These are phyloP conservation scores for Folsomia manolachei DNA, from an alignment of 2,888 invertebrate genomes.

Conservation along the genomic window DNA sequence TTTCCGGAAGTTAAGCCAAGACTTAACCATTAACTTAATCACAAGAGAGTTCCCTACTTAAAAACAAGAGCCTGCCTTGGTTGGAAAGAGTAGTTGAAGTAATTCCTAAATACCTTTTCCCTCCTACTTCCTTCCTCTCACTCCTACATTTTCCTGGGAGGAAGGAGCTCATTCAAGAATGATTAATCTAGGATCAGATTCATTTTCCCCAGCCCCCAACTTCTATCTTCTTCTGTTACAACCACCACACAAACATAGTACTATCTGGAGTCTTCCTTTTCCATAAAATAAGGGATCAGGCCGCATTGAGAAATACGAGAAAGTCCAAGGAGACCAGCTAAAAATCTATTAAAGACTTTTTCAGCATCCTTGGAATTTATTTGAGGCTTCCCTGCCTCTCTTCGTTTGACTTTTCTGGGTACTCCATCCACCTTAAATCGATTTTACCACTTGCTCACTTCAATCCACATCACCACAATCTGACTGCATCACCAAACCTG, in stretches of 20 bases:
- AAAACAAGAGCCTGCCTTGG: not conserved
- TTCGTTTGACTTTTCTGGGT: too few species aligned
- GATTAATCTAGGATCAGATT: conserved; percentile 12
- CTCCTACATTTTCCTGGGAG: not conserved
- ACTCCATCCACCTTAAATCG: conserved; percentile 1
- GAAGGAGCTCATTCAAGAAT: conserved; percentile 13
- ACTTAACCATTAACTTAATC: not conserved
- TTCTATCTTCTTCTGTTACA: not conserved
- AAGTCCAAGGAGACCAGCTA: not conserved
- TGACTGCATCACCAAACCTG: not conserved
- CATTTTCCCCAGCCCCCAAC: not conserved
- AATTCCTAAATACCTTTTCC: not conserved
- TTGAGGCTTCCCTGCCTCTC: not conserved
- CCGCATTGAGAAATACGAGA: not conserved
- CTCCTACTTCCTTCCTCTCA: not conserved
- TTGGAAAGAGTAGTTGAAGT: too few species aligned
- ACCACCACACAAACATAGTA: too few species aligned
- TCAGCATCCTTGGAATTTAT: not conserved
- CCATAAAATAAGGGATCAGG: conserved; percentile 1
- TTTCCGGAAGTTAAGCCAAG: not conserved
- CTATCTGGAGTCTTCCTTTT: too few species aligned
- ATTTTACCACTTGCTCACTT: not conserved
- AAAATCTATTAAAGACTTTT: not conserved
- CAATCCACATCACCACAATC: not conserved
- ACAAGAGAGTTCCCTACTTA: not conserved